These are phyloP conservation scores for Phoxinus phoxinus DNA, from an alignment of 2,113 vertebrate genomes.

Conservation along the genomic window DNA sequence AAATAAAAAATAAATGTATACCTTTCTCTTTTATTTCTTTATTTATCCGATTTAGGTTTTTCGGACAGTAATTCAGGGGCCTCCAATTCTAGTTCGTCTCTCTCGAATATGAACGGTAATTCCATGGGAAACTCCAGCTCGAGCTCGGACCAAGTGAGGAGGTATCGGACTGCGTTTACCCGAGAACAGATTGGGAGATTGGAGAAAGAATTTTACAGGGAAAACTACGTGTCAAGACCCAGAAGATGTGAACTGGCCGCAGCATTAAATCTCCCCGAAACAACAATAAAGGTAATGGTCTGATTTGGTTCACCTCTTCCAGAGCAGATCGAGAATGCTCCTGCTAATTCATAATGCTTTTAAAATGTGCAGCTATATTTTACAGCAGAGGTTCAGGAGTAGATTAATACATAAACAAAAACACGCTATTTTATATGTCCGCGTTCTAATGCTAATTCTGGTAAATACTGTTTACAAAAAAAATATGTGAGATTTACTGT, in stretches of 20 bases:
- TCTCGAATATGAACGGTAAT: conserved; percentile 82
- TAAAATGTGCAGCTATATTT: background rate
- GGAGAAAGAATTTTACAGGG: conserved; percentile 92
- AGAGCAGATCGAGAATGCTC: background rate
- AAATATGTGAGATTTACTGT: background rate
- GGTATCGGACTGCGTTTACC: conserved; percentile 91
- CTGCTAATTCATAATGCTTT: background rate
- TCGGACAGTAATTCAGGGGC: conserved; percentile 86
- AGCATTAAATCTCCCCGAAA: conserved; percentile 94
- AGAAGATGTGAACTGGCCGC: conserved; percentile 95
- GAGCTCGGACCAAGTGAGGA: conserved; percentile 85
- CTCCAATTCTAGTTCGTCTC: conserved; percentile 78
- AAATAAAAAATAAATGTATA: background rate
- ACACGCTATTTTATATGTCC: background rate
- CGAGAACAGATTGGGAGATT: conserved; percentile 88
- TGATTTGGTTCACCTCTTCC: background rate
- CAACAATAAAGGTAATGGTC: conserved; percentile 91
- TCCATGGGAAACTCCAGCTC: conserved; percentile 84
- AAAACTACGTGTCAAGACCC: conserved; percentile 93
- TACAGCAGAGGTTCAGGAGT: background rate
- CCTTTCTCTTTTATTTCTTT: background rate
- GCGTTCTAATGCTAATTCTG: background rate
- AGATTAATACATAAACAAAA: background rate
- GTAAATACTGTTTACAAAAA: background rate
- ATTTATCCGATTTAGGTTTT: conserved; percentile 76